Percentiles rank a stretch among this genome's conserved stretches.
phyloP scores from a whole-genome alignment of 2,113 vertebrate species.

The Amphilophus citrinellus region DNA sequence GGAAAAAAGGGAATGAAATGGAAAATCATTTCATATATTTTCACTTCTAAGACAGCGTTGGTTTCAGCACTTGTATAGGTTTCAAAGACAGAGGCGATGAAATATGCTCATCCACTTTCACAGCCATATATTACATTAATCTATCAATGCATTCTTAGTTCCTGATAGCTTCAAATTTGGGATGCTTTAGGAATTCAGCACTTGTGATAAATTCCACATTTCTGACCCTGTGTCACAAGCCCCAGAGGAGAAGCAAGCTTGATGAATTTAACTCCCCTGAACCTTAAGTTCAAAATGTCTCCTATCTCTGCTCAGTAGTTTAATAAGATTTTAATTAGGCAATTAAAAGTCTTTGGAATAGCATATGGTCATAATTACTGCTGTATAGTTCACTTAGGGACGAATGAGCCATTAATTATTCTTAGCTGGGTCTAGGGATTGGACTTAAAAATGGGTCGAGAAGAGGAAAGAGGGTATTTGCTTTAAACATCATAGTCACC shows the following conservation, averaged over 20 bases:
- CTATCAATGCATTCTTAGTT: constrained; percentile 46
- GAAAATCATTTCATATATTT: constrained; percentile 75
- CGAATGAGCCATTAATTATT: constrained; percentile 79
- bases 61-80: constrained; percentile 58
- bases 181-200: constrained; percentile 43
- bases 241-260: constrained; percentile 61
- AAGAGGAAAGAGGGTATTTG: constrained; percentile 33
- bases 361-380: constrained; percentile 81
- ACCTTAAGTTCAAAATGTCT: constrained; percentile 72
- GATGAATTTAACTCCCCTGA: constrained; percentile 66
- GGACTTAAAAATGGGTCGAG: constrained; percentile 55
- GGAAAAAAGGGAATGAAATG: constrained; percentile 70
- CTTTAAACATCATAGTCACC: constrained; percentile 38
- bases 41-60: constrained; percentile 62
- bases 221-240: constrained; percentile 56
- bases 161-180: constrained; percentile 51
- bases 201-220: constrained; percentile 50
- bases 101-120: constrained; percentile 67
- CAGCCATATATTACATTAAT: constrained; percentile 68
- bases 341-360: constrained; percentile 80
- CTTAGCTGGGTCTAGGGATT: constrained; percentile 70
- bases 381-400: constrained; percentile 72
- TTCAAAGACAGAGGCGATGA: constrained; percentile 67
- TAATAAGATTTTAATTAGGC: constrained; percentile 82
- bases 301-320: constrained; percentile 73